phyloP scores from a whole-genome alignment of 2,113 vertebrate species.

The Callochromis pleurospilus region DNA sequence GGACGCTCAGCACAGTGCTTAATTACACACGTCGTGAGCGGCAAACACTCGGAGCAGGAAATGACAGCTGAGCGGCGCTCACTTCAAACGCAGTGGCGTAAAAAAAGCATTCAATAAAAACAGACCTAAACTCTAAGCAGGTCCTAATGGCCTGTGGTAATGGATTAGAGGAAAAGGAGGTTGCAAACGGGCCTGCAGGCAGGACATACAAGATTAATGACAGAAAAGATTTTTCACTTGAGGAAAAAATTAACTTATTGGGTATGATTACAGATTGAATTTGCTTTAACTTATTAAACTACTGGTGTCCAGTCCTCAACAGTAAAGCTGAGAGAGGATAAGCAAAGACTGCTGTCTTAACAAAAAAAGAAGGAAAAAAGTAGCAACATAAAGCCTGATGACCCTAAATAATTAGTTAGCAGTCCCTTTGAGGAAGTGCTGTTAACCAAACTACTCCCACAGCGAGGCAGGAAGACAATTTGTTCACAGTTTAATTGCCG shows the following conservation, averaged over 20 bases:
- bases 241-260: neutral
- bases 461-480: neutral
- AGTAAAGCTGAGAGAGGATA: neutral
- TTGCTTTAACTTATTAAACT: neutral
- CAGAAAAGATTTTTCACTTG: neutral
- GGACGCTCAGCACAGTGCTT: constrained; percentile 35
- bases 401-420: neutral
- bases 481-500: neutral
- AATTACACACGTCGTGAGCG: constrained; percentile 60
- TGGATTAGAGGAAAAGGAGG: constrained; percentile 17
- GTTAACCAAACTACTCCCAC: neutral
- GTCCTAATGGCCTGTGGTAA: constrained; percentile 46
- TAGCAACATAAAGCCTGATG: neutral
- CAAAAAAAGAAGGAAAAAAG: constrained; percentile 13
- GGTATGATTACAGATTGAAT: neutral
- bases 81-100: constrained; percentile 65
- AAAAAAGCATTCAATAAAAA: constrained; percentile 61
- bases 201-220: neutral
- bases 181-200: neutral
- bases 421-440: constrained; percentile 12
- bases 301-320: neutral
- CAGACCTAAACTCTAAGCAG: constrained; percentile 40
- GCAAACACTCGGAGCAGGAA: constrained; percentile 56
- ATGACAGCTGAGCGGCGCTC: constrained; percentile 41
- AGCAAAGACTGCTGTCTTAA: neutral